Evolutionary conservation across 2,113 vertebrate species (phyloP).

Genomic region (Entomyzon cyanotis): DNA sequence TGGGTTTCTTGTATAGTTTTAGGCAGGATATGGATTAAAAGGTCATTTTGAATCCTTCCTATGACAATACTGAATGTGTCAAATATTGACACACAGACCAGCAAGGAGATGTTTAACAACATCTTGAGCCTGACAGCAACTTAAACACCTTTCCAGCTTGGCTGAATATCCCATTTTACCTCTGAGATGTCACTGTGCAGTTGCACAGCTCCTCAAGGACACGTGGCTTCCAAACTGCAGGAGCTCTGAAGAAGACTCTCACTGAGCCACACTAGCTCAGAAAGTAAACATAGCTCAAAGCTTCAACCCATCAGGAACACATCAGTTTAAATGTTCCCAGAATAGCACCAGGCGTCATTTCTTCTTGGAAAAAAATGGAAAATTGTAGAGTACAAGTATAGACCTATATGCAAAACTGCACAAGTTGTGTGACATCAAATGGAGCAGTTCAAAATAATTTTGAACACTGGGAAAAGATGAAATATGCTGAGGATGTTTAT

Average conservation of each 20-base stretch:
- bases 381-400: neutral
- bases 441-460: neutral
- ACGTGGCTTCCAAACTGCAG: neutral
- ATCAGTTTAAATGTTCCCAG: neutral
- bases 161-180: neutral
- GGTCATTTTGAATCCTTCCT: neutral
- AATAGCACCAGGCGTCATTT: neutral
- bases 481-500: neutral
- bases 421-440: neutral
- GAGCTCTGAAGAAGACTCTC: neutral
- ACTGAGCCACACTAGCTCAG: neutral
- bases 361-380: neutral
- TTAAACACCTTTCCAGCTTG: neutral
- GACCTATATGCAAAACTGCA: neutral
- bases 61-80: accelerated
- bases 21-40: neutral
- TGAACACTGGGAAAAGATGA: neutral
- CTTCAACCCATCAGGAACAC: neutral
- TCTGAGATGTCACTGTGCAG: neutral
- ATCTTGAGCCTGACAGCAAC: neutral
- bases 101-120: neutral
- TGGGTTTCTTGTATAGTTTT: neutral
- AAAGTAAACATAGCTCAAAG: neutral
- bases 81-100: accelerated
- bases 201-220: neutral